Evolutionary conservation across 1,140 invertebrate genomes (phyloP).

Genomic region (Aethina tumida): DNA sequence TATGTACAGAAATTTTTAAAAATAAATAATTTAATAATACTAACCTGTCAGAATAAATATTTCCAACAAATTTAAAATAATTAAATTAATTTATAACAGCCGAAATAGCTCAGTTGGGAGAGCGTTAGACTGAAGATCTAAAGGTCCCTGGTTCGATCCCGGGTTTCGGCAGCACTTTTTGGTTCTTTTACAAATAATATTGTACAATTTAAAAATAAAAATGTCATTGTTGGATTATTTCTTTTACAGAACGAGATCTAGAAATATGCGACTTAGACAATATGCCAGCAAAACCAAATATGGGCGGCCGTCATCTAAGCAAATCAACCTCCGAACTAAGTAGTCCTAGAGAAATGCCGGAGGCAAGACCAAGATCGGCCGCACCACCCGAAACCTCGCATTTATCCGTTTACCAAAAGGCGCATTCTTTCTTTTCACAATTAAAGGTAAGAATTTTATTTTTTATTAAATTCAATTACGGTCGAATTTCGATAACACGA

Average conservation of each 20-base stretch:
- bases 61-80: too few relatives aligned
- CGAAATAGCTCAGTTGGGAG: conserved; percentile 71
- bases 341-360: conserved; percentile 32
- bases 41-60: too few relatives aligned
- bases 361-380: conserved; percentile 38
- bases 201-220: not conserved
- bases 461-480: too few relatives aligned
- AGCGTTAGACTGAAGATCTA: conserved; percentile 75
- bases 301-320: conserved; percentile 37
- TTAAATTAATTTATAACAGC: conserved; percentile 34
- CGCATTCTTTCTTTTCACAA: conserved; percentile 60
- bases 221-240: conserved; percentile 3
- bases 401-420: conserved; percentile 54
- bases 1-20: too few relatives aligned
- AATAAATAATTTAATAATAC: too few relatives aligned
- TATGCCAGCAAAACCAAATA: conserved; percentile 18
- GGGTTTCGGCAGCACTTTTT: conserved; percentile 18
- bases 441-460: conserved; percentile 40
- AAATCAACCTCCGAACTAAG: conserved; percentile 46
- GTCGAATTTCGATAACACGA: too few relatives aligned
- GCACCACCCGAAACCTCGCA: conserved; percentile 37
- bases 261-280: conserved; percentile 30
- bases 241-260: conserved; percentile 31
- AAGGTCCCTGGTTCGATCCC: conserved; percentile 42
- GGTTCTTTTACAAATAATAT: conserved; percentile 3